Percentiles rank a stretch among this genome's conserved stretches.
Conservation (phyloP, 2,113 vertebrate genomes). For the Monarcha castaneiventris region DNA sequence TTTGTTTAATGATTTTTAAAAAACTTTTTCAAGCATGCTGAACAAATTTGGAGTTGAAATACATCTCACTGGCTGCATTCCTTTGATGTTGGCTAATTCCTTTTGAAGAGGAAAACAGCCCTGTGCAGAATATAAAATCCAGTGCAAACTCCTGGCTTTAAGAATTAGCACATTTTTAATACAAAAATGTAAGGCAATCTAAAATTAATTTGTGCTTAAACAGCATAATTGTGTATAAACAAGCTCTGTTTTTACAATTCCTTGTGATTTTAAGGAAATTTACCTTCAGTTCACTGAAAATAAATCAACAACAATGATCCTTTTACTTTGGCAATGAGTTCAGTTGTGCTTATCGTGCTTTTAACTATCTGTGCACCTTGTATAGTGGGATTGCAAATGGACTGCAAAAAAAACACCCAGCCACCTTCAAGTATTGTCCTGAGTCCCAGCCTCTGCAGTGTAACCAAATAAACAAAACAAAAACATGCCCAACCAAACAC, state of each 20-base stretch:
- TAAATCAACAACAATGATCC: neutral
- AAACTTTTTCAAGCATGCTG: neutral
- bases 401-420: neutral
- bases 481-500: neutral
- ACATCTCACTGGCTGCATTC: neutral
- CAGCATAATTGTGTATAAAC: neutral
- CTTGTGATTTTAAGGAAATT: neutral
- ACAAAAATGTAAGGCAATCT: neutral
- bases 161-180: neutral
- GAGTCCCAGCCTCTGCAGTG: neutral
- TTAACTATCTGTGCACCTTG: rapidly evolving
- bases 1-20: neutral
- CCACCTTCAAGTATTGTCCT: neutral
- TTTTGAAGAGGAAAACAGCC: neutral
- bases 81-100: neutral
- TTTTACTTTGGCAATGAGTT: neutral
- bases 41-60: neutral
- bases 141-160: neutral
- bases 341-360: neutral
- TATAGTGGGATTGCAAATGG: neutral
- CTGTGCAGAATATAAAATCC: neutral
- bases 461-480: neutral
- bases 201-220: neutral
- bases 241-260: neutral
- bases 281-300: neutral